These are phyloP conservation scores for Dryococelus australis DNA, from an alignment of 2,888 invertebrate species.

Conservation along the genomic window DNA sequence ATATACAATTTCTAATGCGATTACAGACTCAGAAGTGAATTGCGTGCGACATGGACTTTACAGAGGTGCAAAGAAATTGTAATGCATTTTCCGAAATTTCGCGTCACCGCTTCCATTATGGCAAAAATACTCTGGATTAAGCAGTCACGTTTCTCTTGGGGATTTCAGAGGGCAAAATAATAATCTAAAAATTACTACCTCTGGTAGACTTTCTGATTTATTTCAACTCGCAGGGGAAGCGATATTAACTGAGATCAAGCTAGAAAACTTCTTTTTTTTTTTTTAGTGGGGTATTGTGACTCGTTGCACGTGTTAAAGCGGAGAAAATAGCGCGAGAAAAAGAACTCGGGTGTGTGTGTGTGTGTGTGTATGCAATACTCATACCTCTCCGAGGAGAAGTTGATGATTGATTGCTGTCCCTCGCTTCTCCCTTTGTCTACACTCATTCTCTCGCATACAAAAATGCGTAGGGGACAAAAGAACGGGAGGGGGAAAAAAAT, in stretches of 20 bases:
- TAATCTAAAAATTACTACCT: not conserved
- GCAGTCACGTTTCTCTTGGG: not conserved
- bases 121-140: not conserved
- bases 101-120: not conserved
- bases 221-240: not conserved
- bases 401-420: not conserved
- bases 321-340: not conserved
- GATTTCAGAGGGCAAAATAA: not conserved
- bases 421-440: constrained; percentile 5
- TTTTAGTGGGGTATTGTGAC: not conserved
- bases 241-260: not conserved
- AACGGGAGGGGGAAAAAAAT: not conserved
- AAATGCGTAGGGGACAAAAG: not conserved
- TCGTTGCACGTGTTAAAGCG: not conserved
- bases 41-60: not conserved
- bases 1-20: no score
- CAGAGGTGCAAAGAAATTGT: not conserved
- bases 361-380: not conserved
- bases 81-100: not conserved
- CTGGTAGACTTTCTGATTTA: not conserved
- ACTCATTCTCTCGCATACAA: not conserved
- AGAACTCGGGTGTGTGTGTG: not conserved
- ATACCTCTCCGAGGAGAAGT: not conserved
- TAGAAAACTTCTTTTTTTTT: not conserved
- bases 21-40: not conserved